Evolutionary conservation across 2,797 vertebrate genomes (phyloP).

Genomic region (Anguilla anguilla): DNA sequence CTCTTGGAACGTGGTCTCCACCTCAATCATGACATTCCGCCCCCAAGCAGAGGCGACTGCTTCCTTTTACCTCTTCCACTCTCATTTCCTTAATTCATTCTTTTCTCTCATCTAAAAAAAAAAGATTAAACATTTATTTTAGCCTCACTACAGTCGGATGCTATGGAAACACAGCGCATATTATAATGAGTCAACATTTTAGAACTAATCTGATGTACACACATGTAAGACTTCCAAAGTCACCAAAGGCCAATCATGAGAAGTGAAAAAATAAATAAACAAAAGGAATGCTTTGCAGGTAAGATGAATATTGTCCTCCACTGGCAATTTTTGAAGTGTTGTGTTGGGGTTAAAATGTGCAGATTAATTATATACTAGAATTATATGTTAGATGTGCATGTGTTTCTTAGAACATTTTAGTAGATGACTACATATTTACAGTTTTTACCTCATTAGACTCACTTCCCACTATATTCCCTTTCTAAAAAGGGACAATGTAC

Average conservation of each 20-base stretch:
- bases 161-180: neutral
- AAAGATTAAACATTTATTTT: neutral
- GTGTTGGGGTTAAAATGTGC: neutral
- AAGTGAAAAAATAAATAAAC: neutral
- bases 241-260: neutral
- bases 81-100: neutral
- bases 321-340: neutral
- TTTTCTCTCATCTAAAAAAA: neutral
- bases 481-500: too few species aligned
- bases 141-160: neutral
- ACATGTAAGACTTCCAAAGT: neutral
- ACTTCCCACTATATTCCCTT: too few species aligned
- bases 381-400: too few species aligned
- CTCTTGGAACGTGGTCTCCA: neutral
- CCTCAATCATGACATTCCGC: neutral
- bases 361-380: too few species aligned
- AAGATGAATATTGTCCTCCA: neutral
- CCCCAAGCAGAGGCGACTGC: neutral
- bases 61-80: neutral
- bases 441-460: too few species aligned
- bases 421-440: too few species aligned
- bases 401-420: too few species aligned
- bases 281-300: neutral
- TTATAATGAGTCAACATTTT: neutral
- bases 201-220: neutral